Evolutionary conservation across 1,140 invertebrate genomes (phyloP), one percentile per base, ranked within the genome.

Genomic region (Thereuonema tuberculata): DNA sequence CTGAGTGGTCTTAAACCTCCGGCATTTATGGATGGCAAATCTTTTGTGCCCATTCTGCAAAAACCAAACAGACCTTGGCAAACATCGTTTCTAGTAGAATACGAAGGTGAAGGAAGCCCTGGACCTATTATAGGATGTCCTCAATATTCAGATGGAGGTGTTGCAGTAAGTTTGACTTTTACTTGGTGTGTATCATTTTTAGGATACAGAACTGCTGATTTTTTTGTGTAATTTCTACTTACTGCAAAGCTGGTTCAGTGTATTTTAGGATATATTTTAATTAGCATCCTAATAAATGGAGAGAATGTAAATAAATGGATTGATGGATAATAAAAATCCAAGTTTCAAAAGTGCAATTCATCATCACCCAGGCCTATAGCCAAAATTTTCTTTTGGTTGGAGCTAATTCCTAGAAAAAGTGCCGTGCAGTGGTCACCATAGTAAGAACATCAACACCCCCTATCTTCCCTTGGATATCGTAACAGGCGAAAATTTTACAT

Each of bases 11-110:
- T 81, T 1, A 52, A 72, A 24, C 63, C 68, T 37, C 66, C 77
- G 0, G 72, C 75, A 15, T 70, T 77, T 9, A 80, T 84, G 76
- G 85, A 89, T 72, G 86, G 86, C 1, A 67, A 70, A 27, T 81
- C 82, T 1, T 77, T 87, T 28, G 65, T 74, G 63, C 64, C 70
- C 23, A 9, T 50, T 17, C 49, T 70, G 43, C 62, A 61, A 28
- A 50, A 59, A 26, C 27, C 55, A 57, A 43, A 23, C 3, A 17
- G 14, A 24, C 17, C 24, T 2, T 63, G 58, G 56, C 49, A 61
- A 50, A 61, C 21, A 14, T 25, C 24, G 17, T 68, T 68, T 48
- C 46, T 68, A 14, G 61, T 68, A 24, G 67, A 68, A 60, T 64
- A 68, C 55, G 31, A 61, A 43, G 67, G 67, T 1, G 67, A 68